Evolutionary conservation across 2,113 vertebrate genomes (phyloP).

Genomic region (Ciconia maguari): DNA sequence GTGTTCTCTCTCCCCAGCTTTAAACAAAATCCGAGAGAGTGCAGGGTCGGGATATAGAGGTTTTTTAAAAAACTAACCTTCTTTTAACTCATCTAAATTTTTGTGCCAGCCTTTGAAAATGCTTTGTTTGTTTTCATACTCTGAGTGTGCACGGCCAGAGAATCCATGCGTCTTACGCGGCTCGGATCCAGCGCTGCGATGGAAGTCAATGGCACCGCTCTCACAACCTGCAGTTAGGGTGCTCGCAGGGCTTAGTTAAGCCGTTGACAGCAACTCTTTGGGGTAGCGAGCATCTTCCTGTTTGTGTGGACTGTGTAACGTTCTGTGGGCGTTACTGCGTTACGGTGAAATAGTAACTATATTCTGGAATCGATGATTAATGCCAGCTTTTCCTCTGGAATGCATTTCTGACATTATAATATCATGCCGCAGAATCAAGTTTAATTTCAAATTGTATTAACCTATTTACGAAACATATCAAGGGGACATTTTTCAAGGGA

Average conservation of each 20-base stretch:
- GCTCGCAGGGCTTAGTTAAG: not conserved
- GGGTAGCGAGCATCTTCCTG: not conserved
- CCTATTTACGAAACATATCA: conserved; percentile 56
- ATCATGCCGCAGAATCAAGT: conserved; percentile 42
- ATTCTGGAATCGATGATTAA: conserved; percentile 1
- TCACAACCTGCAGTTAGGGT: not conserved
- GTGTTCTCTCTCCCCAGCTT: not conserved
- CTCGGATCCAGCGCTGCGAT: not conserved
- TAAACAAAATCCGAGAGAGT: not conserved
- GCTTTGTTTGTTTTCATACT: conserved; percentile 30
- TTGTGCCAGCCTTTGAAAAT: not conserved
- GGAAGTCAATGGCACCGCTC: not conserved
- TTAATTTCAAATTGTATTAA: conserved; percentile 66
- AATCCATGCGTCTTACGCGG: not conserved
- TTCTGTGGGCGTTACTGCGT: not conserved
- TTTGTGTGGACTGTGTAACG: accelerated
- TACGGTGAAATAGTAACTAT: not conserved
- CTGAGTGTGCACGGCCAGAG: not conserved
- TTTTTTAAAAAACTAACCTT: not conserved
- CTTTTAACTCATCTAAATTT: not conserved
- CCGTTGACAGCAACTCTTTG: not conserved
- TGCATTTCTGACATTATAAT: conserved; percentile 44
- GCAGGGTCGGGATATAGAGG: not conserved
- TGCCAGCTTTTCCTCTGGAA: conserved; percentile 19
- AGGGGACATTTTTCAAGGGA: conserved; percentile 53